Percentiles rank a stretch among this genome's conserved stretches.
phyloP scores from a whole-genome alignment of 2,797 vertebrate genomes.

The Pantherophis alleghaniensis region DNA sequence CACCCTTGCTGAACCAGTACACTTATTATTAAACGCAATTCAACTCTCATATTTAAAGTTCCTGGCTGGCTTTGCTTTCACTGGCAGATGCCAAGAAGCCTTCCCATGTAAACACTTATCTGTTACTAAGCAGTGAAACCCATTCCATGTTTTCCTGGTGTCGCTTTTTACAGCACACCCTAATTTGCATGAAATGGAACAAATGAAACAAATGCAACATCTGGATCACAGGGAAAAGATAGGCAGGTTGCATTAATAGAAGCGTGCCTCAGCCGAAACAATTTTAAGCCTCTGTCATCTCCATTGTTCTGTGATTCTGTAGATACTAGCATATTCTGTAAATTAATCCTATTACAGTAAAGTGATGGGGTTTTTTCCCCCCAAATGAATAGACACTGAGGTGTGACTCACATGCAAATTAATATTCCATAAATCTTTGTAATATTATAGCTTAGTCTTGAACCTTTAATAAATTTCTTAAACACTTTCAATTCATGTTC shows the following conservation, averaged over 20 bases:
- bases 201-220: neutral
- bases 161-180: neutral
- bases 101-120: neutral
- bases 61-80: neutral
- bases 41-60: neutral
- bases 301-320: neutral
- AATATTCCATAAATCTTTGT: slow-evolving; percentile 1
- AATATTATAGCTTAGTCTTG: neutral
- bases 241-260: slow-evolving; percentile 6
- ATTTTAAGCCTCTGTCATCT: slow-evolving; percentile 18
- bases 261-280: neutral
- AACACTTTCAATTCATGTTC: neutral
- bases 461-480: neutral
- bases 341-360: slow-evolving; percentile 18
- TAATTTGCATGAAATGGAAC: neutral
- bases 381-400: neutral
- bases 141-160: neutral
- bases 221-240: neutral
- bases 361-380: neutral
- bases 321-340: slow-evolving; percentile 8
- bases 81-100: neutral
- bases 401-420: slow-evolving; percentile 8
- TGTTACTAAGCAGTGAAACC: neutral
- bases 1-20: neutral
- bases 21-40: neutral